Base-by-base conservation (phyloP, 92 coral and sea anemone genomes). In the Paramuricea clavata region DNA sequence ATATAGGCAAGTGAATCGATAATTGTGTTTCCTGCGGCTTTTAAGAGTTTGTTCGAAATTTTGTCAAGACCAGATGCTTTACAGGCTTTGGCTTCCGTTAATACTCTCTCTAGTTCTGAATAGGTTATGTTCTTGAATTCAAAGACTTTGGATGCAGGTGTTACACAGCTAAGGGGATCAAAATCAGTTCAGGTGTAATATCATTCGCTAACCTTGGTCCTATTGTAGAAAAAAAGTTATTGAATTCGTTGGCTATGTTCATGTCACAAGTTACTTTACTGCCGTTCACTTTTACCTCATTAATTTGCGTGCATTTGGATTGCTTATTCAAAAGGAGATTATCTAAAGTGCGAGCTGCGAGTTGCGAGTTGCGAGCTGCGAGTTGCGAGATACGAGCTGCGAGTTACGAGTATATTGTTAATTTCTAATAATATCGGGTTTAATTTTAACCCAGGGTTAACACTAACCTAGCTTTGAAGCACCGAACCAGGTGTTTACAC, bases 171-270 rank as follows among this genome's bases (percentile, higher is more conserved):
- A 52, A 25, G 16, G 7, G 27, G 16, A n/a, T 57, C 25, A n/a
- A 57, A 3, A 23, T 57, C 65, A n/a, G 26, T 25, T n/a, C n/a
- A n/a, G 26, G 65, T 25, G 1, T 21, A 57, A 57, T 57, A n/a
- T 57, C 17, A 21, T n/a, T 25, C 31, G 65, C 65, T n/a, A 75
- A n/a, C 42, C 49, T 70, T 12, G 15, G 1, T 10, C 80, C 81
- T 13, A 83, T 49, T 70, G 70, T 32, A 4, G 68, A 60, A 52
- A 83, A 82, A 42, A 62, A 76, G 11, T 83, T 57, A 30, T 68
- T 83, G 41, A 83, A 83, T 68, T 76, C 79, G 59, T 83, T 83
- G 16, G 78, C 49, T 27, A 83, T 83, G 3, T 70, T 57, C 65
- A n/a, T 57, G 30, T 57, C 65, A 0, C 0, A 26, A n/a, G 0